Conservation (phyloP, 1,140 invertebrate species). For the Ostrea denselamellosa region DNA sequence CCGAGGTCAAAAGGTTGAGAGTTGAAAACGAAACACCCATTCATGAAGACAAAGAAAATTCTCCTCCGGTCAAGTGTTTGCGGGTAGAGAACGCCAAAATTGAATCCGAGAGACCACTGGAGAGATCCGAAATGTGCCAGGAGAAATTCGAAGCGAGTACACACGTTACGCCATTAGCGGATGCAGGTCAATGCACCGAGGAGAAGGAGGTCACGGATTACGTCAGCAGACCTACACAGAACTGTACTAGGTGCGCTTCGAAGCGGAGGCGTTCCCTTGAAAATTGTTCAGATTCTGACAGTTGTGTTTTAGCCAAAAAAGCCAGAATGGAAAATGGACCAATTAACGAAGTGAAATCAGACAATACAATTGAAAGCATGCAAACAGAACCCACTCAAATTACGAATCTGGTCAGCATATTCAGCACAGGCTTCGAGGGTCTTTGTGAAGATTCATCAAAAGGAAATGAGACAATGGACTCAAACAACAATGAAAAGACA, state of each 20-base stretch:
- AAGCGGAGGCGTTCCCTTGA: slow-evolving; percentile 57
- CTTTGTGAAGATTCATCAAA: slow-evolving; percentile 57
- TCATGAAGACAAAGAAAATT: slow-evolving; percentile 65
- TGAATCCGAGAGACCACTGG: slow-evolving; percentile 41
- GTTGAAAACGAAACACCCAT: slow-evolving; percentile 53
- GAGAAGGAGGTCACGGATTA: slow-evolving; percentile 59
- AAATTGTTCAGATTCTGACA: slow-evolving; percentile 46
- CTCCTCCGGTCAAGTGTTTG: slow-evolving; percentile 55
- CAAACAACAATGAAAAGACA: slow-evolving; percentile 45
- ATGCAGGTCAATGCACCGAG: slow-evolving; percentile 53
- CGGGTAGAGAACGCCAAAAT: slow-evolving; percentile 49
- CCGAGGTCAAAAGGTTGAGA: slow-evolving; percentile 53
- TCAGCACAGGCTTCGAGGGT: slow-evolving; percentile 72
- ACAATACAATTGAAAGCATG: slow-evolving; percentile 60
- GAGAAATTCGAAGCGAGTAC: slow-evolving; percentile 50
- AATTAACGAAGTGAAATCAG: slow-evolving; percentile 48
- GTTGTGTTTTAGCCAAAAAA: slow-evolving; percentile 58
- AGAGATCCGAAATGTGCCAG: background rate
- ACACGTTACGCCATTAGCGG: slow-evolving; percentile 46
- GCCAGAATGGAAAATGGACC: slow-evolving; percentile 54
- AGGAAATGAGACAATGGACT: background rate
- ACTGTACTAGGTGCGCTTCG: slow-evolving; percentile 54
- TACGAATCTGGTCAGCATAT: slow-evolving; percentile 73
- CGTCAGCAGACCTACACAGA: slow-evolving; percentile 49
- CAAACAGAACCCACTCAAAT: slow-evolving; percentile 72